phyloP scores from a whole-genome alignment of 1,140 invertebrate species.

The Hylaeus volcanicus region DNA sequence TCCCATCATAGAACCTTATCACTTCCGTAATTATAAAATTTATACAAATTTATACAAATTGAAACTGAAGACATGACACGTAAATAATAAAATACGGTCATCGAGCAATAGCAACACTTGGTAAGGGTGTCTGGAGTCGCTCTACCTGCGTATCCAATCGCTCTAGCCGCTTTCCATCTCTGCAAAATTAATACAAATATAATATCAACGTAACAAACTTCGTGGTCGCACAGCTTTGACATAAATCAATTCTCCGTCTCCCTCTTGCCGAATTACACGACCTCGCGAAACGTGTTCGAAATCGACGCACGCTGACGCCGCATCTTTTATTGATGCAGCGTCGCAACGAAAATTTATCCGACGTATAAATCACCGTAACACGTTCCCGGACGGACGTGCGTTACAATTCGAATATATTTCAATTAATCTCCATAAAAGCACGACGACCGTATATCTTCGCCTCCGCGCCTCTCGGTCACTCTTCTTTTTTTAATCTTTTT shows the following conservation, averaged over 20 bases:
- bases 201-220: neutral
- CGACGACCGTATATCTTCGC: neutral
- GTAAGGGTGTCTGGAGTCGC: too few relatives aligned
- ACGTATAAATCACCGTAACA: conserved; percentile 30
- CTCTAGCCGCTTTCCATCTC: neutral
- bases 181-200: too few relatives aligned
- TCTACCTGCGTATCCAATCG: too few relatives aligned
- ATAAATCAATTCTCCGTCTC: neutral
- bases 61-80: too few relatives aligned
- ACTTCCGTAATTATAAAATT: too few relatives aligned
- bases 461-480: neutral
- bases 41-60: too few relatives aligned
- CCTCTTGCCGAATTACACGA: too few relatives aligned
- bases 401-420: conserved; percentile 44
- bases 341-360: conserved; percentile 44
- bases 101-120: too few relatives aligned
- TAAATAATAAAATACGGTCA: too few relatives aligned
- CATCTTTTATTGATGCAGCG: conserved; percentile 24
- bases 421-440: conserved; percentile 46
- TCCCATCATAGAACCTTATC: too few relatives aligned
- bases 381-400: conserved; percentile 10
- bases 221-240: too few relatives aligned
- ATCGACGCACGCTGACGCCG: conserved; percentile 21
- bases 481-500: neutral
- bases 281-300: neutral